These are phyloP conservation scores for Bombus haemorrhoidalis DNA, from an alignment of 1,140 invertebrate genomes.

Conservation along the genomic window DNA sequence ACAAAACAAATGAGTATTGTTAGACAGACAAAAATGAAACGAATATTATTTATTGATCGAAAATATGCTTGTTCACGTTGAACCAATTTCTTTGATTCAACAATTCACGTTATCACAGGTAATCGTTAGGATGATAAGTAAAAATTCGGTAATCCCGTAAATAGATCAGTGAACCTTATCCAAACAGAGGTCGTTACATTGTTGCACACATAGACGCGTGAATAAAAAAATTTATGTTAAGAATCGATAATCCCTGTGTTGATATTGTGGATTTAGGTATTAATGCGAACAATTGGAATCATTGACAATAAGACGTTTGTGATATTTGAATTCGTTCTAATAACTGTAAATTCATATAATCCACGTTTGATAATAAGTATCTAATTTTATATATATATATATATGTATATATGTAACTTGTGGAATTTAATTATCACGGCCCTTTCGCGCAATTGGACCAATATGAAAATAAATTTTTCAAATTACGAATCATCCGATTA, in stretches of 20 bases:
- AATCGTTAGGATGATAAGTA: background rate
- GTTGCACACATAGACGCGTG: background rate
- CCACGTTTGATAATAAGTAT: background rate
- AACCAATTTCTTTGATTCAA: background rate
- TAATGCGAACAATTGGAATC: background rate
- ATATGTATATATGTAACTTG: background rate
- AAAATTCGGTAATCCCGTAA: background rate
- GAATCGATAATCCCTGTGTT: background rate
- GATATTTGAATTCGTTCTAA: background rate
- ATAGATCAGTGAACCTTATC: background rate
- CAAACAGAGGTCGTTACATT: slow-evolving; percentile 8
- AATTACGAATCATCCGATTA: background rate
- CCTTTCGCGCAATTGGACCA: background rate
- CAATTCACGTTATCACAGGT: background rate
- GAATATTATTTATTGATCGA: background rate
- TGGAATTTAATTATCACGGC: background rate
- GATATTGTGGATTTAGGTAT: background rate
- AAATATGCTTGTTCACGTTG: background rate
- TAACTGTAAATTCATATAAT: background rate
- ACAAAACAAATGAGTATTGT: background rate
- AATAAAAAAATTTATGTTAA: background rate
- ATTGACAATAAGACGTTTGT: background rate
- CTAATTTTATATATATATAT: background rate
- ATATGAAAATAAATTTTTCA: background rate
- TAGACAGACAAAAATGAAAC: too few relatives aligned